Percentiles rank a stretch among this genome's conserved stretches.
These are phyloP conservation scores for Phodopus roborovskii DNA, from an alignment of 2,113 vertebrate species.

Conservation along the genomic window DNA sequence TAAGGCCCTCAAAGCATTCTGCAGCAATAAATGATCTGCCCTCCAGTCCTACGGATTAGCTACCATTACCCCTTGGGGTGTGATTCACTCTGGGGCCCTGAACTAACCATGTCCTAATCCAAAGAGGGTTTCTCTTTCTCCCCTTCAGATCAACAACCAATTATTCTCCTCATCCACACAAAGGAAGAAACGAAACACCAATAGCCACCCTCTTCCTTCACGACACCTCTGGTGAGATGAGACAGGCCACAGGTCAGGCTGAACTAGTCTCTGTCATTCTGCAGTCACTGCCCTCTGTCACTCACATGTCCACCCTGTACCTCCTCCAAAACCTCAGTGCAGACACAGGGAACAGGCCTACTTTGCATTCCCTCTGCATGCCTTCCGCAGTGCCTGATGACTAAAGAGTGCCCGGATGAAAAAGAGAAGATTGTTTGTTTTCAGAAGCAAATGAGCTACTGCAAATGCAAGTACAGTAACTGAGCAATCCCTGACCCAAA, in stretches of 20 bases:
- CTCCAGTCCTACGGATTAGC: constrained; percentile 24
- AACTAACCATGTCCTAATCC: constrained; percentile 19
- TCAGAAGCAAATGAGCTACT: constrained; percentile 39
- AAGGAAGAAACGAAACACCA: constrained; percentile 26
- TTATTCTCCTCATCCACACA: not conserved
- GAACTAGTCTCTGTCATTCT: not conserved
- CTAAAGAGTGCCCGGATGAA: constrained; percentile 33
- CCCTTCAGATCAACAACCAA: constrained; percentile 28
- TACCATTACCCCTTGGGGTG: not conserved
- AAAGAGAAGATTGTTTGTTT: not conserved
- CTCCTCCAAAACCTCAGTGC: not conserved
- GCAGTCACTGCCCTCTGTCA: not conserved
- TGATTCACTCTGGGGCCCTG: not conserved
- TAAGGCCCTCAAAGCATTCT: not conserved
- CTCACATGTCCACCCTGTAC: not conserved
- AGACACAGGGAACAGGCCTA: not conserved
- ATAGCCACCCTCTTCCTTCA: not conserved
- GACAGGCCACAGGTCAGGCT: not conserved
- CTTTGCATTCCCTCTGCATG: not conserved
- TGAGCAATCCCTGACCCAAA: not conserved
- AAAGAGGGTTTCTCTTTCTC: constrained; percentile 41
- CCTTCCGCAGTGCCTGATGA: not conserved
- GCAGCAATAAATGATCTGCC: not conserved
- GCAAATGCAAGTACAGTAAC: not conserved
- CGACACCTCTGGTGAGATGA: not conserved